Evolutionary conservation across 2,888 invertebrate species (phyloP).

Genomic region (Callyntrura sp.): DNA sequence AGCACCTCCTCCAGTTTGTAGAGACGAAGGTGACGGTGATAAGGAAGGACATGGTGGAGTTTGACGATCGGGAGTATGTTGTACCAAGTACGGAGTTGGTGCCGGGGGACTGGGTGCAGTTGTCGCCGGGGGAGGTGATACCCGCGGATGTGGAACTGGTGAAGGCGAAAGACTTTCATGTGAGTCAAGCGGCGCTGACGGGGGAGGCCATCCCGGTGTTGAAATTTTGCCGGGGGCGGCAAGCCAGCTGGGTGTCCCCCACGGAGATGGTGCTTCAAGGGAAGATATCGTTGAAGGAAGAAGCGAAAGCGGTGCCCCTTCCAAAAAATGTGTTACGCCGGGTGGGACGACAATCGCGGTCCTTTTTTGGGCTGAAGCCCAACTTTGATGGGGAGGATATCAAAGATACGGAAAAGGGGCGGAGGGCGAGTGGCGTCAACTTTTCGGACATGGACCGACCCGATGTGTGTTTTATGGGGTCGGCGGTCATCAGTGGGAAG

Average conservation of each 20-base stretch:
- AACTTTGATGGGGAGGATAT: not conserved
- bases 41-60: slow-evolving; percentile 27
- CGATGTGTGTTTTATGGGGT: slow-evolving; percentile 77
- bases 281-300: too few species aligned
- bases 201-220: slow-evolving; percentile 63
- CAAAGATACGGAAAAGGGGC: not conserved
- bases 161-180: slow-evolving; percentile 41
- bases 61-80: slow-evolving; percentile 27
- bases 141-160: slow-evolving; percentile 28
- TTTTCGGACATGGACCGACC: slow-evolving; percentile 58
- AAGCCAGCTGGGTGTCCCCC: not conserved
- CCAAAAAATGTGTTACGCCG: too few species aligned
- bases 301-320: too few species aligned
- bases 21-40: slow-evolving; percentile 64
- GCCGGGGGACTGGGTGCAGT: slow-evolving; percentile 53
- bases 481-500: slow-evolving; percentile 73
- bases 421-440: not conserved
- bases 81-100: slow-evolving; percentile 68
- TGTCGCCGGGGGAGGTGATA: slow-evolving; percentile 25
- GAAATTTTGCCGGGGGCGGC: not conserved
- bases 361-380: slow-evolving; percentile 65
- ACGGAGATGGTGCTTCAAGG: too few species aligned
- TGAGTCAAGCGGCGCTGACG: slow-evolving; percentile 32
- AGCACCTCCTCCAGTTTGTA: slow-evolving; percentile 56
- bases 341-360: slow-evolving; percentile 20